Evolutionary conservation across 2,113 vertebrate genomes (phyloP), one percentile per base, ranked within the genome.

Genomic region (Muntiacus reevesi): DNA sequence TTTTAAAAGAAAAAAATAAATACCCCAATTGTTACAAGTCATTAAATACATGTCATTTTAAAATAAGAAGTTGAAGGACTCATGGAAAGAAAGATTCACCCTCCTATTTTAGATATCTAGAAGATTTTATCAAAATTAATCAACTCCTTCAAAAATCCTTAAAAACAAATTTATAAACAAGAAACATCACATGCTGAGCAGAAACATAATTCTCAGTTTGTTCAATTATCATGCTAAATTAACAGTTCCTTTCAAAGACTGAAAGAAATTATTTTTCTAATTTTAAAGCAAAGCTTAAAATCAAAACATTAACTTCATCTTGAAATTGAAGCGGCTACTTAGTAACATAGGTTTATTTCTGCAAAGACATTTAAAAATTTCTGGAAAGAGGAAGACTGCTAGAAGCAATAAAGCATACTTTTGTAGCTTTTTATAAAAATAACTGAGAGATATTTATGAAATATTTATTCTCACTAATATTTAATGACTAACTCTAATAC

Each of bases 391-490:
- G 9, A 91, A 30, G 2, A 55, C 19, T 57, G 17, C 59, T 94
- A 47, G 5, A 89, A 19, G 12, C 30, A 25, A 36, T n/a, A 81
- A 81, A 84, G 71, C 3, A 89, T 60, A 54, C 3, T 30, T 84
- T 59, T 71, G 27, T 64, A n/a, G 2, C 10, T 92, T 91, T 92
- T 85, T 85, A 45, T 85, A 91, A 79, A 94, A 60, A 59, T 36
- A 96, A 78, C 12, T n/a, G 57, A 59, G 55, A 76, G n/a, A 90
- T 23, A 71, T 40, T 47, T 93, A 25, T 95, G 45, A 94, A 89
- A 87, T 87, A 90, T 90, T 94, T 93, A 90, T 81, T 92, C 30
- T 83, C 55, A 59, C 47, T 79, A 89, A 87, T 92, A 92, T 94
- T 92, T 94, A 76, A 89, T 86, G 47, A 87, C 47, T 45, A 60